Evolutionary conservation across 30 jellyfish, hydroid and myxozoan genomes (phyloP), one percentile per base, ranked within the genome.

Genomic region (Chrysaora quinquecirrha): DNA sequence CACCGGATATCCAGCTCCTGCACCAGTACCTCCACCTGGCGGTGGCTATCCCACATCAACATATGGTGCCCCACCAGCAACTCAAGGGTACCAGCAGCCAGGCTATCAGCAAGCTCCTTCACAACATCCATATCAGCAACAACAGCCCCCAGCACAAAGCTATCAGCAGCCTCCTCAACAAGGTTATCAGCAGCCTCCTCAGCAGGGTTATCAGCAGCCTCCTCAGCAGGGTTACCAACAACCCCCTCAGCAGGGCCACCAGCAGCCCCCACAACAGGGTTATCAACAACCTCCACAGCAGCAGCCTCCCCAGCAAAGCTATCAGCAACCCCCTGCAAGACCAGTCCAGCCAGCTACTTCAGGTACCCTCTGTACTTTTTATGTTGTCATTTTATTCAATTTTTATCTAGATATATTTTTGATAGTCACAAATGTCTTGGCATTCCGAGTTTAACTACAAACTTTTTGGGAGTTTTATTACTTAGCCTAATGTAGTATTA

Each of bases 31-130:
- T 6, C 87, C 81, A 30, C 87, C 89, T 28, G 92, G 73, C 58
- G 97, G 91, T 84, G 76, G 76, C 27, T 64, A 64, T 23, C 76
- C 77, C 14, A 18, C 87, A 3, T 80, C 72, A 34, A 49, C 86
- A 0, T 86, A 86, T 61, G 87, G 83, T 61, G 91, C 89, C 34
- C 86, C 65, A 71, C 87, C 97, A 61, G 84, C 87, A 29, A 73
- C 77, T 46, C 81, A 77, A 18, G 77, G 58, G 20, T 93, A 80
- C 25, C 94, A 82, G 46, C 97, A 69, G 49, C 92, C 84, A 82
- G 78, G 79, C 22, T 76, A 76, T 25, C 92, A 89, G 58, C 95
- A 77, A 58, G 90, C 90, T n/a, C 96, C 94, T 19, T 82, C 86
- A 0, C 96, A 78, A 79, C 96, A 85, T 46, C 90, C 85, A 7